These are phyloP conservation scores for Eupithecia vulgata DNA, from an alignment of 2,888 invertebrate species.

Conservation along the genomic window DNA sequence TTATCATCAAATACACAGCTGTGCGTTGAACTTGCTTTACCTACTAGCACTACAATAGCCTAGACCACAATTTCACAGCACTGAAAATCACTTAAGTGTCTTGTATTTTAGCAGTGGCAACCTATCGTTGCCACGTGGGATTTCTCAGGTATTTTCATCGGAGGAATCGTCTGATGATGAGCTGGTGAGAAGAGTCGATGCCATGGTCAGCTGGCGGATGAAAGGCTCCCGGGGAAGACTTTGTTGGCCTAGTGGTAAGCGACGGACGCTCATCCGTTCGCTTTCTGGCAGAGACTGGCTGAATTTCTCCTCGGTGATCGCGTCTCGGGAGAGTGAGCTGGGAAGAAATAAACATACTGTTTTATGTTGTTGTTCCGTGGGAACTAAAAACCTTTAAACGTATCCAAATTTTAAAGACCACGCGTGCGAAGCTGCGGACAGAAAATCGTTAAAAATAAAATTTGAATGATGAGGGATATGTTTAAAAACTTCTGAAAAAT, in stretches of 20 bases:
- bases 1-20: constrained; percentile 22
- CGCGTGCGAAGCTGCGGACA: too few relatives aligned
- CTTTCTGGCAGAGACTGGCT: constrained; percentile 86
- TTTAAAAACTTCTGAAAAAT: not conserved
- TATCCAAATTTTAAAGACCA: too few relatives aligned
- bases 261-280: constrained; percentile 78
- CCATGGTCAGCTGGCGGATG: constrained; percentile 85
- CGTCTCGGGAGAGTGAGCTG: constrained; percentile 86
- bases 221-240: constrained; percentile 85
- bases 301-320: constrained; percentile 89
- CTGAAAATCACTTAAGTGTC: constrained; percentile 62
- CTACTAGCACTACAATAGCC: constrained; percentile 20
- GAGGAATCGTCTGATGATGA: constrained; percentile 84
- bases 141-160: constrained; percentile 81
- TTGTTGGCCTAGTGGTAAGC: constrained; percentile 82
- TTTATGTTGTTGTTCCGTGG: not conserved
- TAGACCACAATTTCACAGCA: constrained; percentile 44
- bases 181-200: constrained; percentile 85
- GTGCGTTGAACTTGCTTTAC: constrained; percentile 21
- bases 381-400: too few relatives aligned
- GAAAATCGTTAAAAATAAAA: too few relatives aligned
- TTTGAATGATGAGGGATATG: not conserved
- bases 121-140: constrained; percentile 80
- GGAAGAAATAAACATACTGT: constrained; percentile 41
- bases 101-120: constrained; percentile 79